A percentile compares a stretch with the other conserved stretches of the same genome.
Evolutionary conservation across 2,888 invertebrate species (phyloP).

Genomic region (Pemphredon lugubris): DNA sequence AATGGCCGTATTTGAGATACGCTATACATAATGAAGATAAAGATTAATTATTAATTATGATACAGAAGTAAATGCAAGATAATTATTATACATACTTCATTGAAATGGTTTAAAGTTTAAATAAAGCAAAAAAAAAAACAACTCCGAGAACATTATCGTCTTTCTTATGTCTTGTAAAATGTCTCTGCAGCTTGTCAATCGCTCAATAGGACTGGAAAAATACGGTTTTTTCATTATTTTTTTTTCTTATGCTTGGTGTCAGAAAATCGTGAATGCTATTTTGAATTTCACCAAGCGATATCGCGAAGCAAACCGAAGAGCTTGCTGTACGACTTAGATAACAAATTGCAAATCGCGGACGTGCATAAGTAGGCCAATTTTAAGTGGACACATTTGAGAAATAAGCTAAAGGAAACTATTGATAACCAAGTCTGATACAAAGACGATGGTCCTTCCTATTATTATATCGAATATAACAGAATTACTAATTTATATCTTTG

Average conservation of each 20-base stretch:
- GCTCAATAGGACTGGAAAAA: constrained; percentile 56
- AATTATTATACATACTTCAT: constrained; percentile 77
- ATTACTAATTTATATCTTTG: constrained; percentile 74
- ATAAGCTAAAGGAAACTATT: constrained; percentile 52
- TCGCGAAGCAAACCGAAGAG: constrained; percentile 43
- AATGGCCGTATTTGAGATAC: constrained; percentile 74
- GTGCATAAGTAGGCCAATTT: constrained; percentile 63
- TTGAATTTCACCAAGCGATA: constrained; percentile 46
- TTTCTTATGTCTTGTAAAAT: constrained; percentile 67
- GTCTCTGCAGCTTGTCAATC: constrained; percentile 61
- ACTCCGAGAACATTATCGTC: constrained; percentile 66
- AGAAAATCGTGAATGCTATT: constrained; percentile 33
- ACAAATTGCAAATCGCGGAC: constrained; percentile 53
- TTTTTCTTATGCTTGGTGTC: constrained; percentile 41
- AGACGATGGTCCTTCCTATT: constrained; percentile 74
- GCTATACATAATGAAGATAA: constrained; percentile 76
- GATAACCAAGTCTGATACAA: constrained; percentile 71
- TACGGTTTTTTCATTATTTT: constrained; percentile 16
- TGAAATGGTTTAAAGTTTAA: constrained; percentile 77
- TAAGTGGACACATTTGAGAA: constrained; percentile 47
- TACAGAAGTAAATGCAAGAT: constrained; percentile 74
- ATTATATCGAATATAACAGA: constrained; percentile 70
- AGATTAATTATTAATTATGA: constrained; percentile 76
- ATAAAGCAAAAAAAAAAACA: constrained; percentile 72
- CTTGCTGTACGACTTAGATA: constrained; percentile 54